phyloP scores from a whole-genome alignment of 2,797 vertebrate genomes.

The Tinamus major region DNA sequence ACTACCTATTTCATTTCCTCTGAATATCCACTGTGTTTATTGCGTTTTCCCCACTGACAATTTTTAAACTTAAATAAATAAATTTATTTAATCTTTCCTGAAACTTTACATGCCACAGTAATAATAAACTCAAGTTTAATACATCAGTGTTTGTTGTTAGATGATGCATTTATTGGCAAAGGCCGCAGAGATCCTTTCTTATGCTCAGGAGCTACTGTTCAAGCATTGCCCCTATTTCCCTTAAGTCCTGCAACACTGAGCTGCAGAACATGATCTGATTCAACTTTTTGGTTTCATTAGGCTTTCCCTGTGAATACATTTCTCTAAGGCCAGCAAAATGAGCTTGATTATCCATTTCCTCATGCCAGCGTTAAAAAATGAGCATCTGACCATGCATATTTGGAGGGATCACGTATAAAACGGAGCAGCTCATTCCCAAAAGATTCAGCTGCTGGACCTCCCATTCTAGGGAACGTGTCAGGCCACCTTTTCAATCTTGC shows the following conservation, averaged over 20 bases:
- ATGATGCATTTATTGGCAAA: background rate
- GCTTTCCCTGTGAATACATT: background rate
- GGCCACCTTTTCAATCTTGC: background rate
- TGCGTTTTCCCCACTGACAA: background rate
- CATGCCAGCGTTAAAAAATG: background rate
- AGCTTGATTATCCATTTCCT: background rate
- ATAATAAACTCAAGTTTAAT: background rate
- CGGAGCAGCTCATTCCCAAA: background rate
- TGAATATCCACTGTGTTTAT: background rate
- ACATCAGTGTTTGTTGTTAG: background rate
- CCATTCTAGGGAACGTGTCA: background rate
- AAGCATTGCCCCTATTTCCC: background rate
- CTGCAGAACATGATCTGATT: background rate
- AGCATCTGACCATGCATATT: background rate
- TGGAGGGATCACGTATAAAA: background rate
- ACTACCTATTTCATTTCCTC: background rate
- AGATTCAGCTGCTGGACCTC: background rate
- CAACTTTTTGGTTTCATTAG: background rate
- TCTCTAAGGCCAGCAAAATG: background rate
- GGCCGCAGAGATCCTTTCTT: fast-evolving
- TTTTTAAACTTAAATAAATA: background rate
- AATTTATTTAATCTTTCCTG: background rate
- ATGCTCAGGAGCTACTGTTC: background rate
- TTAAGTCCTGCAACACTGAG: fast-evolving
- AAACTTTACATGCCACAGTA: background rate